phyloP scores from a whole-genome alignment of 2,797 vertebrate species.

The Prunella strophiata region DNA sequence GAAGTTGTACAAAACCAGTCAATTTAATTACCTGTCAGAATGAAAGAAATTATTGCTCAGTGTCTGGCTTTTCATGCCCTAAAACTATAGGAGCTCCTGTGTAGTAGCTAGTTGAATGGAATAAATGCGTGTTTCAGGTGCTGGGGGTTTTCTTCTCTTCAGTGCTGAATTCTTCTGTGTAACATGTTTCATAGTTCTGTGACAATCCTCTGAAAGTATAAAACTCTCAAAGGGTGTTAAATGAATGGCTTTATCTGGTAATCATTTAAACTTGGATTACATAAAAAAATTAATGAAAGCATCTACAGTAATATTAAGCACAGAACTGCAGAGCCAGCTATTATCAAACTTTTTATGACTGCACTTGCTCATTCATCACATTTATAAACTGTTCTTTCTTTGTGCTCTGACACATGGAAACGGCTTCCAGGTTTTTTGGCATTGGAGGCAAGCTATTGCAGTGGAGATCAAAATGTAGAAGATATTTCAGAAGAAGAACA shows the following conservation, averaged over 20 bases:
- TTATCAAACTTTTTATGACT: neutral
- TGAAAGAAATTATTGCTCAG: neutral
- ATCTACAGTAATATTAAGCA: neutral
- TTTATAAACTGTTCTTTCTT: conserved; percentile 10
- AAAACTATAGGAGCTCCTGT: neutral
- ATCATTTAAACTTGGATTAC: conserved; percentile 27
- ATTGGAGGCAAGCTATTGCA: neutral
- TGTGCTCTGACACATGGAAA: neutral
- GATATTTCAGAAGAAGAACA: neutral
- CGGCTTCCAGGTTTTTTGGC: neutral
- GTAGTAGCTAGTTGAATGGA: neutral
- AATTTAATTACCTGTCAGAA: conserved; percentile 5
- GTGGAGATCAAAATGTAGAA: neutral
- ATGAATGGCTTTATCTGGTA: neutral
- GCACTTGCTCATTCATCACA: neutral
- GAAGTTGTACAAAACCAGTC: conserved; percentile 29
- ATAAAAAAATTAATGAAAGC: neutral
- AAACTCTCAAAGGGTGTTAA: neutral
- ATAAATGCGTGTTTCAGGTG: neutral
- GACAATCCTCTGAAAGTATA: neutral
- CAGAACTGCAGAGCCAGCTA: neutral
- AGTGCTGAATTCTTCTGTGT: neutral
- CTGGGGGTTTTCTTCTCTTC: neutral
- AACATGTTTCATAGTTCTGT: conserved; percentile 17
- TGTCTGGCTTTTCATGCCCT: conserved; percentile 8